Conservation (phyloP, 2,888 invertebrate species). For the Toxonevra muliebris region DNA sequence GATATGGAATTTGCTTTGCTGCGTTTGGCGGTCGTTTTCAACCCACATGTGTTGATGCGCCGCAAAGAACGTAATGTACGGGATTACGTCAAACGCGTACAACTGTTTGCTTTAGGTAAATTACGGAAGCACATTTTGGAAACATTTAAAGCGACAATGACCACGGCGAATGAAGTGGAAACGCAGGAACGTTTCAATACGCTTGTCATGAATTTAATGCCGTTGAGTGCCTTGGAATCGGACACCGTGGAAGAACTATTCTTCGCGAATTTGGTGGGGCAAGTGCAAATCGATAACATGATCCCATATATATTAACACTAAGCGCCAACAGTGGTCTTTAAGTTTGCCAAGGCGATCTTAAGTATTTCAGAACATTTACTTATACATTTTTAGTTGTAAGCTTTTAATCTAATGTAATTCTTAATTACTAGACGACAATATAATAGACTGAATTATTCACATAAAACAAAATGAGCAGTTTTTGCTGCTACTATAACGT, state of each 20-base stretch:
- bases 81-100: constrained; percentile 55
- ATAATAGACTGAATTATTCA: too few relatives aligned
- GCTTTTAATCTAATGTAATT: too few relatives aligned
- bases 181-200: constrained; percentile 68
- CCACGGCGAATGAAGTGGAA: constrained; percentile 33
- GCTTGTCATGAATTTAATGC: constrained; percentile 70
- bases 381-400: too few relatives aligned
- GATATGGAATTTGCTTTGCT: constrained; percentile 90
- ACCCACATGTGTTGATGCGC: constrained; percentile 71
- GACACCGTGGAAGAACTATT: constrained; percentile 88
- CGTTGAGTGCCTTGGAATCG: constrained; percentile 77
- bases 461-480: too few relatives aligned
- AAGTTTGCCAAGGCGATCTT: background rate
- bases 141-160: constrained; percentile 32
- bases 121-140: constrained; percentile 47
- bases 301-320: constrained; percentile 87
- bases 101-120: constrained; percentile 54
- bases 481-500: too few relatives aligned
- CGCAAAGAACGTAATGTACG: constrained; percentile 54
- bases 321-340: constrained; percentile 47
- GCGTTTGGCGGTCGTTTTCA: constrained; percentile 84
- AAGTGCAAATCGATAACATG: constrained; percentile 93
- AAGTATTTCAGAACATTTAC: too few relatives aligned
- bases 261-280: constrained; percentile 90
- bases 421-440: too few relatives aligned